Conservation (phyloP, 2,888 invertebrate genomes). For the Ormia ochracea region DNA sequence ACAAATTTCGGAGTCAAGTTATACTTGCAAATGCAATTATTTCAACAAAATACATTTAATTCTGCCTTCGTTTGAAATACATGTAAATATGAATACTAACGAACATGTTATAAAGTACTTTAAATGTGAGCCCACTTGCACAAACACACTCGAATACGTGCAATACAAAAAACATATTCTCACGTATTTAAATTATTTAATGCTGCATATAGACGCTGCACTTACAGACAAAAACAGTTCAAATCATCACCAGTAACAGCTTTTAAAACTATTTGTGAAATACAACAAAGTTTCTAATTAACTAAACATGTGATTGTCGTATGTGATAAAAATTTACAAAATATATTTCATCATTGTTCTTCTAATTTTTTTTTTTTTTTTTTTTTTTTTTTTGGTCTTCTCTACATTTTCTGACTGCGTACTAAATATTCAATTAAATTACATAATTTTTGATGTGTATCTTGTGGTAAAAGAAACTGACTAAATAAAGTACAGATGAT, state of each 20-base stretch:
- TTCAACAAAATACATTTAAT: background rate
- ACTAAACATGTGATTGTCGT: constrained; percentile 59
- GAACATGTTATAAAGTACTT: constrained; percentile 34
- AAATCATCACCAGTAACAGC: background rate
- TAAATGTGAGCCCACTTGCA: background rate
- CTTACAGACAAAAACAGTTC: background rate
- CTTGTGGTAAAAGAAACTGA: background rate
- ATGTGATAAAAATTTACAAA: constrained; percentile 55
- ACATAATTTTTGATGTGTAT: constrained; percentile 25
- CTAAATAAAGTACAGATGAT: background rate
- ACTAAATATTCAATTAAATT: constrained; percentile 48
- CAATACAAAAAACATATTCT: background rate
- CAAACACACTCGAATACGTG: background rate
- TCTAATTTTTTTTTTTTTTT: background rate
- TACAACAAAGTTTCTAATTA: constrained; percentile 59
- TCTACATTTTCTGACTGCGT: background rate
- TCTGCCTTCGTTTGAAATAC: background rate
- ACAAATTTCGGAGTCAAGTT: no score
- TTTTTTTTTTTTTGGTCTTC: background rate
- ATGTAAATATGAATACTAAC: background rate
- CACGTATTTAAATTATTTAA: constrained; percentile 44
- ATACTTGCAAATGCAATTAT: no score
- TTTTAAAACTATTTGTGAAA: constrained; percentile 17
- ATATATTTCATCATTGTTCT: constrained; percentile 23
- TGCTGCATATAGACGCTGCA: constrained; percentile 45